These are phyloP conservation scores for Polietes domitor DNA, from an alignment of 2,888 invertebrate genomes.

Conservation along the genomic window DNA sequence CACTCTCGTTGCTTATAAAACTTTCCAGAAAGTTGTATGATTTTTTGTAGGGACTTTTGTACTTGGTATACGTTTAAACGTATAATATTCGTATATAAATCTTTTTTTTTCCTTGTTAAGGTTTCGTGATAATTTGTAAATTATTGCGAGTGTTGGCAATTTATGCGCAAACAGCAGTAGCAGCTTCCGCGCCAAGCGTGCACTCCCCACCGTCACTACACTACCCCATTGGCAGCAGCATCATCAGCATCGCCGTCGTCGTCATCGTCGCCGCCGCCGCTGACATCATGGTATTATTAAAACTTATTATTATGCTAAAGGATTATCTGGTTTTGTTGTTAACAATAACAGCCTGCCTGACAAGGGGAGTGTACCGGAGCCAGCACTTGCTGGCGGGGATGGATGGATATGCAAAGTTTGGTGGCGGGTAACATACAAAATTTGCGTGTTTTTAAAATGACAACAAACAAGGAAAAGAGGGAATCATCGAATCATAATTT, in stretches of 20 bases:
- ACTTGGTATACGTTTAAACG: background rate
- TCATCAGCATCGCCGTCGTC: slow-evolving; percentile 9
- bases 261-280: background rate
- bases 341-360: slow-evolving; percentile 59
- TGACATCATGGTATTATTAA: slow-evolving; percentile 59
- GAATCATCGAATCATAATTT: slow-evolving; percentile 23
- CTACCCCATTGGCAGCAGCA: background rate
- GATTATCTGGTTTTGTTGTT: slow-evolving; percentile 66
- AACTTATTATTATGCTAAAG: slow-evolving; percentile 65
- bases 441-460: slow-evolving; percentile 19
- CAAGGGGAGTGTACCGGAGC: background rate
- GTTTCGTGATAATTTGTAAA: slow-evolving; percentile 66
- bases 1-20: background rate
- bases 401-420: background rate
- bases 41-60: slow-evolving; percentile 20
- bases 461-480: background rate
- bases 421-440: slow-evolving; percentile 23
- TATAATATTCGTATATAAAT: slow-evolving; percentile 24
- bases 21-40: slow-evolving; percentile 1
- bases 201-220: background rate
- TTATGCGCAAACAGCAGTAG: slow-evolving; percentile 62
- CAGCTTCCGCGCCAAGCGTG: slow-evolving; percentile 5
- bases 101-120: slow-evolving; percentile 28
- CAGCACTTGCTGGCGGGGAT: background rate
- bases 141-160: slow-evolving; percentile 67